Conservation (phyloP, 2,888 invertebrate species). For the Poecilus cupreus region DNA sequence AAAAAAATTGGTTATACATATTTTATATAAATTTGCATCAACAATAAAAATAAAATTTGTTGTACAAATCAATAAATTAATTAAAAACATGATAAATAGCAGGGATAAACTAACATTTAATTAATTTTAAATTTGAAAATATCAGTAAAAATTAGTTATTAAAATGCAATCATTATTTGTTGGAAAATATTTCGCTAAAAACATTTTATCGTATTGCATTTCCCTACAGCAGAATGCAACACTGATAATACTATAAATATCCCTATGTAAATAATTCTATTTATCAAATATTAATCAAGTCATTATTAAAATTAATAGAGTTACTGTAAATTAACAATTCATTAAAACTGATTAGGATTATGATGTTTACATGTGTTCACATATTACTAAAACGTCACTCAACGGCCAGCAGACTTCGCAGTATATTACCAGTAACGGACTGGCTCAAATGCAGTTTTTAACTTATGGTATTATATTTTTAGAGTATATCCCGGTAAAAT, state of each 20-base stretch:
- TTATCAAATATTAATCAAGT: constrained; percentile 56
- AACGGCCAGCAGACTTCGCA: background rate
- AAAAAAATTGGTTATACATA: no score
- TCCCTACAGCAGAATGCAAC: background rate
- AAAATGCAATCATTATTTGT: constrained; percentile 36
- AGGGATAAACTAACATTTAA: constrained; percentile 16
- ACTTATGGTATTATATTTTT: no score
- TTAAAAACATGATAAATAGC: background rate
- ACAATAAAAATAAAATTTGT: background rate
- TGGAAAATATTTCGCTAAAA: no score
- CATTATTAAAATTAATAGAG: constrained; percentile 56
- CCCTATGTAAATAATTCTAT: constrained; percentile 48
- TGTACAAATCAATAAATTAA: constrained; percentile 15
- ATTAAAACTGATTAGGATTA: constrained; percentile 55
- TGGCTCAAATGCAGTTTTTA: background rate
- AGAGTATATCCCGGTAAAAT: no score
- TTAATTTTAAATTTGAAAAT: constrained; percentile 26
- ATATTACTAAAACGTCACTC: background rate
- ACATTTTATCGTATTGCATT: background rate
- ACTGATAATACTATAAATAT: constrained; percentile 1
- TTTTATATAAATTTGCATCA: no score
- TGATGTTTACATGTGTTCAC: constrained; percentile 31
- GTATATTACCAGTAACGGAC: background rate
- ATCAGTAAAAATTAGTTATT: background rate
- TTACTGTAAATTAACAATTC: constrained; percentile 55